Base-by-base conservation (phyloP, 1,140 invertebrate species). In the Eumeta japonica region DNA sequence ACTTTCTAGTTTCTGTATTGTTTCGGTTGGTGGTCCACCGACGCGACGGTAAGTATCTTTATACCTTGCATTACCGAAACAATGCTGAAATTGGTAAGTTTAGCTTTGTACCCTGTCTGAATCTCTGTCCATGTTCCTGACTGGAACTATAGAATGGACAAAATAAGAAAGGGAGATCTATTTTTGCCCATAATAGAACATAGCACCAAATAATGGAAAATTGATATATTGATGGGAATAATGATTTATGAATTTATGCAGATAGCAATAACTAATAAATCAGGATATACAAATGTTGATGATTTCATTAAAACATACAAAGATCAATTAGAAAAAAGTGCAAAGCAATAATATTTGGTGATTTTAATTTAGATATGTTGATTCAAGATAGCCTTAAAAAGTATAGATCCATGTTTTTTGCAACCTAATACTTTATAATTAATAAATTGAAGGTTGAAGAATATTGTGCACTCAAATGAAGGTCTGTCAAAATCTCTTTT, bases 231-330 rank as follows among this genome's bases (percentile, higher is more conserved):
- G 16, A 30, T 14, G 31, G 27, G 14, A 41, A 34, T 20, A 34
- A 41, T n/a, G 34, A 41, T 12, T 10, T 41, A 13, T 41, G 39
- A 32, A 1, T 35, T 1, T 17, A 35, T n/a, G 14, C 11, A 3
- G 2, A 17, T 40, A 18, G 38, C 30, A 4, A 10, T 34, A 11
- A 16, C 34, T 2, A 33, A 40, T 28, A 33, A 40, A 2, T 35
- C 41, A 10, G 35, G 35, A 13, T 12, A 37, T 18, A 43, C 35
- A 11, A 32, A 43, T 13, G 11, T 28, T 16, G 27, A 37, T 12
- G 16, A 30, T 5, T 42, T 37, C 19, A 1, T 38, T 13, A 27
- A 38, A 2, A 27, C 15, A 11, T 30, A 18, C 27, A 16, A 33
- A 27, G 9, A 2, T 0, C 35, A 38, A 38, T 27, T 43, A 18